Evolutionary conservation across 2,797 vertebrate species (phyloP).

Genomic region (Eupleurogrammus muticus): DNA sequence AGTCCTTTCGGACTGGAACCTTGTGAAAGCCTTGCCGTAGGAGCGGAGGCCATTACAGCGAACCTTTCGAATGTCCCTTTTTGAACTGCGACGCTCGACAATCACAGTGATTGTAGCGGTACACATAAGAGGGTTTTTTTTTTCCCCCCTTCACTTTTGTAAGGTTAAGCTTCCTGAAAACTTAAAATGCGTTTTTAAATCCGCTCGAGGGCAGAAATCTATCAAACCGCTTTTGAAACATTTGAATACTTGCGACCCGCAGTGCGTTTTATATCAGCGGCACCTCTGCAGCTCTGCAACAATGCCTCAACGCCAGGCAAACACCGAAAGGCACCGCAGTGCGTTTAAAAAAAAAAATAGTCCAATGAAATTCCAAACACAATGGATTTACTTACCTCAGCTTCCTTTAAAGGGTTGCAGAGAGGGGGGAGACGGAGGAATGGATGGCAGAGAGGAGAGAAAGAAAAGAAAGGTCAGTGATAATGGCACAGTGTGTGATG

Average conservation of each 20-base stretch:
- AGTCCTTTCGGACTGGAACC: slow-evolving; percentile 16
- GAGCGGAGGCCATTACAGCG: background rate
- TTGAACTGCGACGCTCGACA: background rate
- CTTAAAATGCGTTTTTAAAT: background rate
- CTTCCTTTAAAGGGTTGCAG: slow-evolving; percentile 91
- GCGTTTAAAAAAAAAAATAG: too few relatives aligned
- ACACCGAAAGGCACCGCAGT: too few relatives aligned
- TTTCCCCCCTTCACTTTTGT: background rate
- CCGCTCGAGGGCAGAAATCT: slow-evolving; percentile 10
- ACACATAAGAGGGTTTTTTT: background rate
- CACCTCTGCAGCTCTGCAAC: slow-evolving; percentile 27
- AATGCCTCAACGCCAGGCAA: slow-evolving; percentile 3
- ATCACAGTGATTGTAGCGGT: background rate
- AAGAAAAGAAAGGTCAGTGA: slow-evolving; percentile 77
- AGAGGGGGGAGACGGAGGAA: slow-evolving; percentile 63
- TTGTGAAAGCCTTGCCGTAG: background rate
- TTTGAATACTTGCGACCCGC: slow-evolving; percentile 47
- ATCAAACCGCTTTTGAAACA: slow-evolving; percentile 5
- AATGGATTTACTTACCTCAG: slow-evolving; percentile 90
- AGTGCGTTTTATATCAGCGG: slow-evolving; percentile 49
- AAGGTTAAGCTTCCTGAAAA: background rate
- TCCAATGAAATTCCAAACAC: slow-evolving; percentile 37
- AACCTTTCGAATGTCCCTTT: background rate
- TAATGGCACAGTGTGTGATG: slow-evolving; percentile 60
- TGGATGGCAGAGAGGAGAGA: slow-evolving; percentile 46